A percentile compares a stretch with the other conserved stretches of the same genome.
phyloP scores from a whole-genome alignment of 1,140 invertebrate genomes.

The Rhagoletis pomonella region DNA sequence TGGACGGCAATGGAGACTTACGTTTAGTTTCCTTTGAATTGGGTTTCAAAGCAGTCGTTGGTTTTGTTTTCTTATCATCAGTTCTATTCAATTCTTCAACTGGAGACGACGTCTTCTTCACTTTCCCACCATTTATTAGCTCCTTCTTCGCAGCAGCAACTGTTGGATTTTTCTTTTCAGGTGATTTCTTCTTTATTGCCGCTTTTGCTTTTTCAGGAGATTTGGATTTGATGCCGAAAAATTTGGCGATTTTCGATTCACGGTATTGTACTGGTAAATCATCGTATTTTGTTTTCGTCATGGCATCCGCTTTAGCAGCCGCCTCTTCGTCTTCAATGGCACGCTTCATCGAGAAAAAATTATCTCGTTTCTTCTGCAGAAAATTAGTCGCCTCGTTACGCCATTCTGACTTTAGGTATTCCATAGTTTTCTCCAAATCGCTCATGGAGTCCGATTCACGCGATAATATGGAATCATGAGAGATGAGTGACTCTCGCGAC shows the following conservation, averaged over 20 bases:
- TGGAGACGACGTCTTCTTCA: slow-evolving; percentile 22
- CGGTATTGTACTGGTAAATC: slow-evolving; percentile 56
- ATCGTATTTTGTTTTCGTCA: slow-evolving; percentile 54
- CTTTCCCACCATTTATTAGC: not conserved
- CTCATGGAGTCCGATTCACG: slow-evolving; percentile 69
- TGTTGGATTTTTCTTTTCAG: slow-evolving; percentile 52
- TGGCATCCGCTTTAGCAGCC: slow-evolving; percentile 57
- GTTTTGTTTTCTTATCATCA: not conserved
- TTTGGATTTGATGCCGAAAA: slow-evolving; percentile 67
- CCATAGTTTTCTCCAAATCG: slow-evolving; percentile 71
- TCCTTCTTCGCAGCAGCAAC: not conserved
- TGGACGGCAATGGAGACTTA: not conserved
- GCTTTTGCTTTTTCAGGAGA: slow-evolving; percentile 65
- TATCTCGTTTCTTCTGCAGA: slow-evolving; percentile 69
- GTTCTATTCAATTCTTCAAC: not conserved
- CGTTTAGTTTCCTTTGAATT: not conserved
- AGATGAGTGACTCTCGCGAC: slow-evolving; percentile 61
- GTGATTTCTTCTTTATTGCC: slow-evolving; percentile 56
- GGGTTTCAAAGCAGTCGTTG: not conserved
- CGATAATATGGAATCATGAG: slow-evolving; percentile 62
- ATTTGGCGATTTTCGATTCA: slow-evolving; percentile 69
- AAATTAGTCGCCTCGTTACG: slow-evolving; percentile 71
- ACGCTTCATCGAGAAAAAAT: slow-evolving; percentile 60
- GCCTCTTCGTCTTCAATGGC: slow-evolving; percentile 58
- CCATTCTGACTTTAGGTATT: slow-evolving; percentile 71